Conservation (phyloP, 2,888 invertebrate species). For the Psococerastis gibbosa region DNA sequence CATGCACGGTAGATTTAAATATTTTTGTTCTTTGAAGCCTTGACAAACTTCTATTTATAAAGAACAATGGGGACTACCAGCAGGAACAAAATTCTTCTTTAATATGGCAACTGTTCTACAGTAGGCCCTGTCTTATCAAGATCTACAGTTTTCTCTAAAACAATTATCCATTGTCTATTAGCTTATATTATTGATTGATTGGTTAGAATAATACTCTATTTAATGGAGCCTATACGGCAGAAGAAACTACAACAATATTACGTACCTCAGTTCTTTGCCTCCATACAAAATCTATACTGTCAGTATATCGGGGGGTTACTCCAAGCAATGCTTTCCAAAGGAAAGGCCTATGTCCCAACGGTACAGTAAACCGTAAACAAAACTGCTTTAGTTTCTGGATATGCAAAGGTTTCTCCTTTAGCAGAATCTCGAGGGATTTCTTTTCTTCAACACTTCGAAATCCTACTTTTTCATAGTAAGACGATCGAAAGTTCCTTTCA, state of each 20-base stretch:
- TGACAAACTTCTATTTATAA: background rate
- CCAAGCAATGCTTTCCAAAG: constrained; percentile 77
- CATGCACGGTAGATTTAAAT: too few relatives aligned
- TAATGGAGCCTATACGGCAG: too few relatives aligned
- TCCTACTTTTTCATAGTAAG: constrained; percentile 74
- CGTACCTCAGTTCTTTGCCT: constrained; percentile 40
- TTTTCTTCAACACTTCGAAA: constrained; percentile 80
- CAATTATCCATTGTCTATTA: too few relatives aligned
- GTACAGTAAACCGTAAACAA: constrained; percentile 66
- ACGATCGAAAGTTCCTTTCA: constrained; percentile 62
- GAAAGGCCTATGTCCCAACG: constrained; percentile 55
- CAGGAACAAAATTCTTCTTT: background rate
- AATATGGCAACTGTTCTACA: too few relatives aligned
- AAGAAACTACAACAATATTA: too few relatives aligned
- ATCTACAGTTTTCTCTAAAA: too few relatives aligned
- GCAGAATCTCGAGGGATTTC: constrained; percentile 69
- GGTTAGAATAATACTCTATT: too few relatives aligned
- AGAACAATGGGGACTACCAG: background rate
- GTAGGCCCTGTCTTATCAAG: too few relatives aligned
- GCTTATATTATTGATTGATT: too few relatives aligned
- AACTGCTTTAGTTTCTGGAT: constrained; percentile 65
- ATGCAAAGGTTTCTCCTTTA: constrained; percentile 70
- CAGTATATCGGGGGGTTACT: constrained; percentile 59
- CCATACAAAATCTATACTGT: constrained; percentile 55
- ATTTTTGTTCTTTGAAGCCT: too few relatives aligned